Conservation (phyloP, 2,113 vertebrate genomes). For the Pyxicephalus adspersus region DNA sequence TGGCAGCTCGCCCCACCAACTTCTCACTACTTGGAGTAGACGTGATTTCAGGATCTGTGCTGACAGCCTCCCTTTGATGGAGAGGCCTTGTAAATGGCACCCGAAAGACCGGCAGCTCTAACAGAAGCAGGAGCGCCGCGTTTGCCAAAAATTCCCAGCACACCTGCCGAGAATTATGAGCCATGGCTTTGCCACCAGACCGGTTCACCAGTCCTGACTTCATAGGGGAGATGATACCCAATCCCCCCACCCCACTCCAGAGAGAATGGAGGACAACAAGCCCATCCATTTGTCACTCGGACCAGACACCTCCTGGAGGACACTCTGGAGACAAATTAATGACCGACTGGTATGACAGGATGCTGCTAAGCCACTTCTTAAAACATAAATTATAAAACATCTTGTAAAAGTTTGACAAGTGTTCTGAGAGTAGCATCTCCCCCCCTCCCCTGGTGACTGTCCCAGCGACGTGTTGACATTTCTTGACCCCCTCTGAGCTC, state of each 20-base stretch:
- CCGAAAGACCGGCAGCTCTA: not conserved
- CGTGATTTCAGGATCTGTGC: conserved; percentile 21
- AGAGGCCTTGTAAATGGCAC: conserved; percentile 13
- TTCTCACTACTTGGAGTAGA: conserved; percentile 29
- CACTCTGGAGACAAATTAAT: conserved; percentile 34
- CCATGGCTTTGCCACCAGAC: conserved; percentile 25
- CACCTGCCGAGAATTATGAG: conserved; percentile 47
- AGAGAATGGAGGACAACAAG: conserved; percentile 23
- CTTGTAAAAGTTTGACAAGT: conserved; percentile 28
- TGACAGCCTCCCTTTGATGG: conserved; percentile 28
- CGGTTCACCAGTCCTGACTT: not conserved
- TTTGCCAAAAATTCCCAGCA: conserved; percentile 1
- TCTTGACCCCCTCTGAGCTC: conserved; percentile 16
- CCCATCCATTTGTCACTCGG: conserved; percentile 12
- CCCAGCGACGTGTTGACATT: not conserved
- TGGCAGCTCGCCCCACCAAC: not conserved
- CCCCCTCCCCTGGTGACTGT: conserved; percentile 22
- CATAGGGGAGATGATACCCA: conserved; percentile 6
- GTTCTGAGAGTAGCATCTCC: conserved; percentile 15
- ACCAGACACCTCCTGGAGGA: conserved; percentile 38
- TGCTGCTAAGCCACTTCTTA: conserved; percentile 34
- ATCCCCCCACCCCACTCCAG: not conserved
- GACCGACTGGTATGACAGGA: conserved; percentile 24
- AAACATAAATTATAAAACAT: conserved; percentile 26
- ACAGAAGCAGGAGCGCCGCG: not conserved